phyloP scores from a whole-genome alignment of 1,140 invertebrate species.

The Periplaneta americana region DNA sequence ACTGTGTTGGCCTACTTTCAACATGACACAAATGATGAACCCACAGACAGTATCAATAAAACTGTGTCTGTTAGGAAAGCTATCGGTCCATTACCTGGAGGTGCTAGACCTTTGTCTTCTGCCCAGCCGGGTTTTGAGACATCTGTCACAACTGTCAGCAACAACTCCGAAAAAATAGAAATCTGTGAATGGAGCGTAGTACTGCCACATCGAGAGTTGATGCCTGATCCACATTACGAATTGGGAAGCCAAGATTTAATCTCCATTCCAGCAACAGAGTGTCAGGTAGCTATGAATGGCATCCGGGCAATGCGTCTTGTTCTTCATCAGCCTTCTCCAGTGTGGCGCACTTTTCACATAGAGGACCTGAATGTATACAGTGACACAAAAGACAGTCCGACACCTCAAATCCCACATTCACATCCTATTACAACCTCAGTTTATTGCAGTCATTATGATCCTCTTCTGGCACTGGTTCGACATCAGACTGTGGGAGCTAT shows the following conservation, averaged over 20 bases:
- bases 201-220: slow-evolving; percentile 37
- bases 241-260: slow-evolving; percentile 39
- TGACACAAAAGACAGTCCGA: slow-evolving; percentile 18
- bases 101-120: neutral
- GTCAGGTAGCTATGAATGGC: no score
- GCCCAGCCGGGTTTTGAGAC: no score
- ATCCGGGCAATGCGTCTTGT: no score
- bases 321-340: slow-evolving; percentile 45
- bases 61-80: neutral
- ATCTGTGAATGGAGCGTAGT: slow-evolving; percentile 37
- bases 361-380: slow-evolving; percentile 42
- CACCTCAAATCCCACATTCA: neutral
- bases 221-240: slow-evolving; percentile 43
- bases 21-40: neutral
- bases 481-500: neutral
- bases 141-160: no score
- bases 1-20: slow-evolving; percentile 18
- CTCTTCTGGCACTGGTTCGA: neutral
- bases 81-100: neutral
- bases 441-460: neutral
- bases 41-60: neutral
- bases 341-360: slow-evolving; percentile 46
- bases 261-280: slow-evolving; percentile 38
- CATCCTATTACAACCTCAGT: no score
- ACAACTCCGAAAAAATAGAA: neutral